These are phyloP conservation scores for Zeugodacus cucurbitae DNA, from an alignment of 1,140 invertebrate genomes.

Conservation along the genomic window DNA sequence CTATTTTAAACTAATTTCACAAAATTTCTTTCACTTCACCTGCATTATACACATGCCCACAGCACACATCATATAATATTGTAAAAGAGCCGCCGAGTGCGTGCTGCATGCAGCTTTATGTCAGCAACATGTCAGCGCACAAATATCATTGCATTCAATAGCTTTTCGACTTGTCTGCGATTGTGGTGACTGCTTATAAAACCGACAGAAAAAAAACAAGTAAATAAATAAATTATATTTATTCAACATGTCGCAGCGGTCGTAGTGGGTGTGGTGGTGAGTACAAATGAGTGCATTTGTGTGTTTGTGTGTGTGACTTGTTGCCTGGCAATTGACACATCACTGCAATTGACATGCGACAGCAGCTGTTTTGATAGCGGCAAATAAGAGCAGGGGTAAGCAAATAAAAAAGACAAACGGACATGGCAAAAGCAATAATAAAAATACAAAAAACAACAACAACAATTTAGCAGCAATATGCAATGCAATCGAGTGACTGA, in stretches of 20 bases:
- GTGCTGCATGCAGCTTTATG: constrained; percentile 28
- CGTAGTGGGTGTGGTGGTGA: neutral
- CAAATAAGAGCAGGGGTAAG: neutral
- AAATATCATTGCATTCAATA: neutral
- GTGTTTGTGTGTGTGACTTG: neutral
- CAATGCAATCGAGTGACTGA: neutral
- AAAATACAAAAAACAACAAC: neutral
- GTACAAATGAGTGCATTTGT: neutral
- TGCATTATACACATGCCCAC: neutral
- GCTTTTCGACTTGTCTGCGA: neutral
- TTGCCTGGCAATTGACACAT: constrained; percentile 15
- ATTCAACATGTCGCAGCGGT: neutral
- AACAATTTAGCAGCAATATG: neutral
- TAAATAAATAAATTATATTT: neutral
- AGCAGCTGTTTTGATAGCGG: constrained; percentile 20
- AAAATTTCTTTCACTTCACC: neutral
- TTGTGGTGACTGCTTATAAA: neutral
- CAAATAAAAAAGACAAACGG: neutral
- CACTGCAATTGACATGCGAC: constrained; percentile 33
- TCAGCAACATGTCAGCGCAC: neutral
- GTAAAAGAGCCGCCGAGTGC: neutral
- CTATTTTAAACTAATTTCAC: neutral
- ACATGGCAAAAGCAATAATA: neutral
- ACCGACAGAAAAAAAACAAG: neutral
- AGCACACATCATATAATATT: too few relatives aligned